Evolutionary conservation across 2,797 vertebrate genomes (phyloP), one percentile per base, ranked within the genome.

Genomic region (Melanotaenia parkinsoni): DNA sequence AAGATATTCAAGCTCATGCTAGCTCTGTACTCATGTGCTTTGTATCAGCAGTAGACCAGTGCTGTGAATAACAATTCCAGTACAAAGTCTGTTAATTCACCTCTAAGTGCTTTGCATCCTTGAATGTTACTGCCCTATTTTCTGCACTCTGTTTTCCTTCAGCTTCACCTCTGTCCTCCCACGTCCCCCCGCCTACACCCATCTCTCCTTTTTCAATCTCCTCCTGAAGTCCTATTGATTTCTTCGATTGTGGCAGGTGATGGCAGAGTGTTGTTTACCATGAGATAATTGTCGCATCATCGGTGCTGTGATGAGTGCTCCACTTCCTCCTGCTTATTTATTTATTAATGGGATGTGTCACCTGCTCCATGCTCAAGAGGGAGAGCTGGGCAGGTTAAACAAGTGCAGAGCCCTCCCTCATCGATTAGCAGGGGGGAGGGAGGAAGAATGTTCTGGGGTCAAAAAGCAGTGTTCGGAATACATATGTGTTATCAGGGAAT

Each of bases 271-370:
- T 84, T 93, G 86, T 93, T 93, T 91, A 87, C 87, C 71, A 70
- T 86, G 85, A 89, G 89, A 92, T 94, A 92, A 94, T 92, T 92
- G 90, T 90, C 80, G 81, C 81, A 91, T 93, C 86, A 88, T 88
- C 86, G 88, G 76, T 16, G 59, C 69, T 53, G 75, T 84, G 89
- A 90, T 89, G 87, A 89, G 85, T 32, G 72, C 83, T 74, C 71
- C 74, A 58, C 76, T 60, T 63, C 66, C 64, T 64, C 60, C 74
- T 20, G 69, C 72, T 90, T 87, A 86, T 88, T 92, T 92, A 90
- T 90, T 90, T 91, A 91, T 91, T 93, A 86, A 91, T 83, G 82
- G 61, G 37, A 78, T 86, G 82, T 88, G 87, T 89, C 88, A 86
- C 83, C 87, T 87, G 88, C 80, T 72, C 79, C 65, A 60, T 57